Evolutionary conservation across 2,113 vertebrate species (phyloP).

Genomic region (Oenanthe oenanthe): DNA sequence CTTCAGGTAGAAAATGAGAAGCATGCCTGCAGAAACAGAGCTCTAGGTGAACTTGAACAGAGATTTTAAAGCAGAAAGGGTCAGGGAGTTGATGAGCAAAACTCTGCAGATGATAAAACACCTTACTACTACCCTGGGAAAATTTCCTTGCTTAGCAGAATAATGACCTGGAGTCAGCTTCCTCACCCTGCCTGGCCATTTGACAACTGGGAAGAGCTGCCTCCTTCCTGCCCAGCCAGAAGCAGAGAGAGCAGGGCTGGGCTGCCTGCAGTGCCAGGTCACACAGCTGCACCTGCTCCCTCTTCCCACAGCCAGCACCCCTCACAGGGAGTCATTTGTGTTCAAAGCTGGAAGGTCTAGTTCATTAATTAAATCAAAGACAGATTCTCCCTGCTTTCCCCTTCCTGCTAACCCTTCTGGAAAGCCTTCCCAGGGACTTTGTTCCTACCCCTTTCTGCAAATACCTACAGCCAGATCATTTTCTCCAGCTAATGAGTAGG

Average conservation of each 20-base stretch:
- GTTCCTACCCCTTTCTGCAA: neutral
- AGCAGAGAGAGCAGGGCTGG: neutral
- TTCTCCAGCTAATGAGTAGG: neutral
- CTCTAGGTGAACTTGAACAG: neutral
- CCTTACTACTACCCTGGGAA: neutral
- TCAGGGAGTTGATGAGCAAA: neutral
- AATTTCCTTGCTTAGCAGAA: neutral
- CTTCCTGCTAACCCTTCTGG: neutral
- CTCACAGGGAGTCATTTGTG: neutral
- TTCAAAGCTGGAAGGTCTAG: neutral
- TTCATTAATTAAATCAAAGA: conserved; percentile 28
- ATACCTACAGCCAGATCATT: neutral
- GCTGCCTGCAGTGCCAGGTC: neutral
- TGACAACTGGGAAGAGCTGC: neutral
- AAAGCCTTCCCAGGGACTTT: neutral
- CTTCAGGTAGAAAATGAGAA: neutral
- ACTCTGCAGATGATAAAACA: neutral
- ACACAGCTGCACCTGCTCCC: neutral
- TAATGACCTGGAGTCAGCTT: neutral
- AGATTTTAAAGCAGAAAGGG: neutral
- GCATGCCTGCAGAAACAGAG: neutral
- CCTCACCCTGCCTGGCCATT: neutral
- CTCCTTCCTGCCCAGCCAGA: accelerated
- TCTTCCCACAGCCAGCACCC: neutral
- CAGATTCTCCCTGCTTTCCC: neutral